phyloP scores from a whole-genome alignment of 1,140 invertebrate species.

The Papilio dardanus region DNA sequence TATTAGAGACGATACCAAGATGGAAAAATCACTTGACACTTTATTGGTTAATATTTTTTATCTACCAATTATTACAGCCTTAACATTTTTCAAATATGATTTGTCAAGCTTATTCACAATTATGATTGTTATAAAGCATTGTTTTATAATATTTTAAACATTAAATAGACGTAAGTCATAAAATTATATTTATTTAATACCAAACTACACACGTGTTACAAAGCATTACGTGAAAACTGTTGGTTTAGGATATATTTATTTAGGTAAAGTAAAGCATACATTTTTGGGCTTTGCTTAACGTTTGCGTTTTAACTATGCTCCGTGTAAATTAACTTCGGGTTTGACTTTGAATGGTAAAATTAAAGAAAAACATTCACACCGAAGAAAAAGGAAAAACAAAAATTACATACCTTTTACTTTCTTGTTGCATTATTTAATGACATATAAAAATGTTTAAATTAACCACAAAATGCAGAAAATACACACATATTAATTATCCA shows the following conservation, averaged over 20 bases:
- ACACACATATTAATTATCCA: too few species aligned
- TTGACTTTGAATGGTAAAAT: neutral
- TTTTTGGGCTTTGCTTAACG: constrained; percentile 1
- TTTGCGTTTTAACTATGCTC: neutral
- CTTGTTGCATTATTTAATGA: too few species aligned
- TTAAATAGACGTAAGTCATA: neutral
- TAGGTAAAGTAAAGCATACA: constrained; percentile 14
- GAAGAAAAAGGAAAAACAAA: neutral
- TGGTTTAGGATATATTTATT: constrained; percentile 8
- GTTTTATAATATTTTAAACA: neutral
- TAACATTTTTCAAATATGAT: neutral
- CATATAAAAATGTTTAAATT: too few species aligned
- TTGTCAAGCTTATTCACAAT: constrained; percentile 36
- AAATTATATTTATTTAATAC: constrained; percentile 21
- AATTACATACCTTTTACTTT: too few species aligned
- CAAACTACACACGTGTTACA: constrained; percentile 1
- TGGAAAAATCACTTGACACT: neutral
- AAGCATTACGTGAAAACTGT: neutral
- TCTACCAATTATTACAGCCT: neutral
- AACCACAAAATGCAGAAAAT: too few species aligned
- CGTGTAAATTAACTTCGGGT: neutral
- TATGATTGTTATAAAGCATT: constrained; percentile 18
- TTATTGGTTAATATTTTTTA: neutral
- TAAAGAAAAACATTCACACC: neutral
- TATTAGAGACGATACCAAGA: constrained; percentile 42